These are phyloP conservation scores for Sycophaga agraensis DNA, from an alignment of 1,140 invertebrate genomes.

Conservation along the genomic window DNA sequence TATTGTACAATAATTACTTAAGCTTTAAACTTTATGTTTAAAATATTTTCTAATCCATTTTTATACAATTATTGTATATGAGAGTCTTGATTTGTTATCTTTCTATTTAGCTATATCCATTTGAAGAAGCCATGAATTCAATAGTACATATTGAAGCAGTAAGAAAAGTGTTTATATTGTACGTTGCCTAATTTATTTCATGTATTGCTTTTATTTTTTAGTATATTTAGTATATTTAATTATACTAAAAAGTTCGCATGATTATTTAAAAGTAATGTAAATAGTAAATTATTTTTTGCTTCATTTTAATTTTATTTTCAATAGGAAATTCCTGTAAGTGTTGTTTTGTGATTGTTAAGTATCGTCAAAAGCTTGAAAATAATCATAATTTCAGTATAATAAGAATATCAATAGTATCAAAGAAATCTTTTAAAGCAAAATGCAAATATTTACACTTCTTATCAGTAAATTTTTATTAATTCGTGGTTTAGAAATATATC, in stretches of 20 bases:
- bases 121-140: constrained; percentile 32
- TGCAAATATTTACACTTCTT: too few relatives aligned
- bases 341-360: constrained; percentile 11
- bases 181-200: constrained; percentile 30
- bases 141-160: constrained; percentile 32
- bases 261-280: neutral
- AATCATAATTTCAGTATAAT: neutral
- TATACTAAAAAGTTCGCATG: constrained; percentile 19
- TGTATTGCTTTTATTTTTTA: constrained; percentile 16
- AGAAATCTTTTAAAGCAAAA: neutral
- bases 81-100: constrained; percentile 28
- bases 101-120: constrained; percentile 31
- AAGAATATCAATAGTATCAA: neutral
- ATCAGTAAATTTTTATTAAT: too few relatives aligned
- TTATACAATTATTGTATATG: too few relatives aligned
- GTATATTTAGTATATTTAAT: constrained; percentile 5
- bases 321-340: constrained; percentile 8
- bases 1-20: too few relatives aligned
- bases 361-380: constrained; percentile 16
- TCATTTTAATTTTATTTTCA: constrained; percentile 4
- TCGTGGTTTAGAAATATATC: too few relatives aligned
- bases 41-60: too few relatives aligned
- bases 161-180: constrained; percentile 32
- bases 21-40: too few relatives aligned
- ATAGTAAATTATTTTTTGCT: constrained; percentile 4